Base-by-base conservation (phyloP, 2,797 vertebrate genomes). In the Poliocrania exsul region DNA sequence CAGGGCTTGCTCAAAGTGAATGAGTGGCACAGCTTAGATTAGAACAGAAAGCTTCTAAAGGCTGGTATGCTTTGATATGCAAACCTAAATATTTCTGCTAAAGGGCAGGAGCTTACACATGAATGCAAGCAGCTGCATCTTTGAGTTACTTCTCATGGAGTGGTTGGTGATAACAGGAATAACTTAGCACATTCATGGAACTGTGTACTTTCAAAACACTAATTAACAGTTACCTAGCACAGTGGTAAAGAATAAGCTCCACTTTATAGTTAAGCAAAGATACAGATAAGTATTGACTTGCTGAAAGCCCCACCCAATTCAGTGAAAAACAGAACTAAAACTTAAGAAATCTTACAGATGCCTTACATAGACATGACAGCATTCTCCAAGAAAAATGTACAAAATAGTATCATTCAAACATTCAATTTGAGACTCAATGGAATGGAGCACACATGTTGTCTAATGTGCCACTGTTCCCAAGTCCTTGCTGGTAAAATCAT, bases 1-100 rank as follows among this genome's bases (percentile, higher is more conserved):
- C 80, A 81, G 31, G 65, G 57, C 50, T 90, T 86, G 35, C 72
- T 83, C 16, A 37, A 82, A 94, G 74, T 70, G 64, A 85, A 46
- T 94, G 88, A 95, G 79, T 91, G 84, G 91, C 91, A 91, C 65
- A 80, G 61, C 93, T 91, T 65, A 91, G 92, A 93, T 95, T 94
- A 92, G 88, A 95, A 95, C 57, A 89, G 86, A 96, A 95, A 95
- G 86, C 86, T 92, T 65, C 72, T 92, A 86, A 95, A 93, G 81
- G 57, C 42, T 94, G 95, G 95, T 97, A 96, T 96, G 95, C 95
- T 96, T 96, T 97, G 95, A 95, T 97, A 97, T 95, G 84, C 91
- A 96, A 96, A 95, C 94, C 84, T 90, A 95, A 94, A 86, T 95
- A 94, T 95, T 97, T 95, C 89, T 79, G 95, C 91, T 91, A 92